Evolutionary conservation across 2,113 vertebrate species (phyloP).

Genomic region (Camarhynchus parvulus): DNA sequence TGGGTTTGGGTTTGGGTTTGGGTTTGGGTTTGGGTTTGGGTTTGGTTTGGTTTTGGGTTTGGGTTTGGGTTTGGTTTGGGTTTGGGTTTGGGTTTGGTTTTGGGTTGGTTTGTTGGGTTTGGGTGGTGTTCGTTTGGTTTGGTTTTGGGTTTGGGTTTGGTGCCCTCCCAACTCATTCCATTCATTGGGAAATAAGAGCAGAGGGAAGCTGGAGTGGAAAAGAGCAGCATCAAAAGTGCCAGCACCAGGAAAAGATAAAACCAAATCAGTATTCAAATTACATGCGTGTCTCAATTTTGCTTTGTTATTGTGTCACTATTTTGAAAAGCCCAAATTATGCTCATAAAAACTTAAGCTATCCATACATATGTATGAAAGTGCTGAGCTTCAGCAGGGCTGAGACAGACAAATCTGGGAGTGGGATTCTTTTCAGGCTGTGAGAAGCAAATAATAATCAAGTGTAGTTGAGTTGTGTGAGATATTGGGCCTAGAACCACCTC

Average conservation of each 20-base stretch:
- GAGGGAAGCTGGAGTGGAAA: constrained; percentile 55
- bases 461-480: constrained; percentile 54
- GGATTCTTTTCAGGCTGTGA: constrained; percentile 58
- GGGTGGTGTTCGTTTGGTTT: background rate
- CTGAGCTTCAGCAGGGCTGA: constrained; percentile 51
- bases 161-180: constrained; percentile 6
- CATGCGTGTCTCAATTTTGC: constrained; percentile 76
- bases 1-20: background rate
- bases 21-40: background rate
- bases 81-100: background rate
- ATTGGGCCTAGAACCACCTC: constrained; percentile 37
- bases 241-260: constrained; percentile 58
- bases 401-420: constrained; percentile 64
- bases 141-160: background rate
- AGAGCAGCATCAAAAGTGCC: constrained; percentile 68
- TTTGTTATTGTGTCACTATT: constrained; percentile 81
- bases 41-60: background rate
- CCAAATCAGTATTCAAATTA: constrained; percentile 76
- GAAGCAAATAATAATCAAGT: constrained; percentile 67
- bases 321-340: constrained; percentile 83
- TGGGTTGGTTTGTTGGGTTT: background rate
- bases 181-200: constrained; percentile 41
- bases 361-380: constrained; percentile 79
- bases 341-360: constrained; percentile 77
- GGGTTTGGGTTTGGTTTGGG: background rate